phyloP scores from a whole-genome alignment of 2,888 invertebrate genomes.

The Monoplex corrugatus region DNA sequence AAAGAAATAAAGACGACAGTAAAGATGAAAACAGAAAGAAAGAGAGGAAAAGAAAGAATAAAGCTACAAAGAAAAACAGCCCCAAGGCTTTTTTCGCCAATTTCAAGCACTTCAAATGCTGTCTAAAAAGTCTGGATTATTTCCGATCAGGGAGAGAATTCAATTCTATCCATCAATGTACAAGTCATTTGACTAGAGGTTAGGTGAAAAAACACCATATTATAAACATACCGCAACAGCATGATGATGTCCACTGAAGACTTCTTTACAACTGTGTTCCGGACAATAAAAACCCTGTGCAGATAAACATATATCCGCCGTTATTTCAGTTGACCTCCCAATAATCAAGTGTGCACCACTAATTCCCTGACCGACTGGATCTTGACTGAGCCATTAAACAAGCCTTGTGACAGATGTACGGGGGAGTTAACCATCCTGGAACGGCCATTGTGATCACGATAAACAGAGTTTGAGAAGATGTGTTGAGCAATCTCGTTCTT shows the following conservation, averaged over 20 bases:
- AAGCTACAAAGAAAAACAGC: too few species aligned
- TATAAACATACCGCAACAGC: not conserved
- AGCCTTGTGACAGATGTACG: not conserved
- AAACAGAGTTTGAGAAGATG: too few species aligned
- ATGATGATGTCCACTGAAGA: not conserved
- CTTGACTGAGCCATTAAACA: not conserved
- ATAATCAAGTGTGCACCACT: not conserved
- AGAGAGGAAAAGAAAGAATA: too few species aligned
- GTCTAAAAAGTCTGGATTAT: too few species aligned
- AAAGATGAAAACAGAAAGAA: too few species aligned
- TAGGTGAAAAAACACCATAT: not conserved
- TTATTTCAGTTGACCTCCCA: not conserved
- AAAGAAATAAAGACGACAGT: too few species aligned
- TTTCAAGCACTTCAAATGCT: too few species aligned
- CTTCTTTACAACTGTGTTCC: not conserved
- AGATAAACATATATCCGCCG: not conserved
- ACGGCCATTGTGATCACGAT: too few species aligned
- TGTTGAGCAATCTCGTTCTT: too few species aligned
- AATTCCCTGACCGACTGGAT: not conserved
- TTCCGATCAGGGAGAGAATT: too few species aligned
- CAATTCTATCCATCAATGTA: not conserved
- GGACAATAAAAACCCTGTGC: not conserved
- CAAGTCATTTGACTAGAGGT: not conserved
- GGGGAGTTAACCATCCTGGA: too few species aligned
- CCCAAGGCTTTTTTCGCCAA: too few species aligned